Base-by-base conservation (phyloP, 2,888 invertebrate genomes). In the Acanthosepion esculentum region DNA sequence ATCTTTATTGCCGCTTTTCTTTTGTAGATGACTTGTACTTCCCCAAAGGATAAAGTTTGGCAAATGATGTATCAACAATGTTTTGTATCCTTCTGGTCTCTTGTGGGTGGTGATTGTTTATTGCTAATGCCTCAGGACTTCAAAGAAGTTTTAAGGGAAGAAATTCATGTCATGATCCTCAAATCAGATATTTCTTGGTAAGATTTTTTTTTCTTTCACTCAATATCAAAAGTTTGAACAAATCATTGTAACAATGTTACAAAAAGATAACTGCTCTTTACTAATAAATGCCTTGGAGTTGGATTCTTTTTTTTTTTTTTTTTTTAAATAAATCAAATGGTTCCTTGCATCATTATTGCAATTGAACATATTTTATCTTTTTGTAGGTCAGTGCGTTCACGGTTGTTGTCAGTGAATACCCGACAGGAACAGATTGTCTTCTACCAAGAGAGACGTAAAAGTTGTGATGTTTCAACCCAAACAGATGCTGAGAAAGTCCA, bases 91-190 rank as follows among this genome's bases (percentile, higher is more conserved):
- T 93, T 93, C 26, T 93, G 93, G 93, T 53, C 93, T 3, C n/a
- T 93, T 48, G 93, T 53, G 5, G 93, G 93, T 50, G 50, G 48
- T 53, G 53, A n/a, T 50, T 93, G 93, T 93, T 93, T 93, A 29
- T 53, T 53, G 53, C 10, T 53, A 23, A 48, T 93, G 93, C 53
- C 93, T 50, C 53, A 48, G 29, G 93, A 93, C 15, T 50, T 93
- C 29, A 93, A 48, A 8, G 93, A 53, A 10, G n/a, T 93, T 29
- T 53, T 93, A 15, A 93, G 93, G 93, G 53, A 53, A 50, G 93
- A 93, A n/a, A 93, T 93, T 48, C 48, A 93, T 3, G 20, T n/a
- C 18, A 93, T 93, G 93, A 93, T 93, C 6, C 93, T 93, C 53
- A 93, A 53, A n/a, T 41, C 93, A 2, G 78, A 78, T 78, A 5